phyloP scores from a whole-genome alignment of 1,140 invertebrate genomes.

The Ruditapes philippinarum region DNA sequence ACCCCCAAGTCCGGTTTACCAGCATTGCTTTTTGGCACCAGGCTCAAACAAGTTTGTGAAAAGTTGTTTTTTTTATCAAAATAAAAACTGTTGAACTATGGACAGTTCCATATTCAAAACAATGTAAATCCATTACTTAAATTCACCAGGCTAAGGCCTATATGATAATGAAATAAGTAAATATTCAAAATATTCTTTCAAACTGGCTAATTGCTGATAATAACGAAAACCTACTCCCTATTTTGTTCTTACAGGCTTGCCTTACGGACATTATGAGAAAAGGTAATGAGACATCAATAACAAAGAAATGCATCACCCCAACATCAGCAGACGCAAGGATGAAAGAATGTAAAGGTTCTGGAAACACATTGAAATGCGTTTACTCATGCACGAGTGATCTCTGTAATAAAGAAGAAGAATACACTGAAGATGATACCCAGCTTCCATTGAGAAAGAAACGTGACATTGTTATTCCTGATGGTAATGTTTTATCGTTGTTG shows the following conservation, averaged over 20 bases:
- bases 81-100: no score
- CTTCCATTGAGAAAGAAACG: background rate
- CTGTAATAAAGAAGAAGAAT: background rate
- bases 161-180: no score
- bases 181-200: no score
- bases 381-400: background rate
- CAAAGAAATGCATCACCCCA: constrained; percentile 25
- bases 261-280: background rate
- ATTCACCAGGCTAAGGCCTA: no score
- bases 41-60: background rate
- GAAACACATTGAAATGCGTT: background rate
- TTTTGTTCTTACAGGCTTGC: constrained; percentile 23
- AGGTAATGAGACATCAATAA: background rate
- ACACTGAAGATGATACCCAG: background rate
- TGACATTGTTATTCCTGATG: background rate
- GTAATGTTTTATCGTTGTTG: background rate
- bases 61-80: background rate
- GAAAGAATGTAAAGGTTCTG: background rate
- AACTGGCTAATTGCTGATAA: no score
- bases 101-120: no score
- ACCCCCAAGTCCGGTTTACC: no score
- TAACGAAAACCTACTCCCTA: no score
- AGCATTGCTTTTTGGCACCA: no score
- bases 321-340: background rate
- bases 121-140: no score